Percentiles rank a stretch among this genome's conserved stretches.
phyloP scores from a whole-genome alignment of 2,113 vertebrate species.

The Syngnathoides biaculeatus region DNA sequence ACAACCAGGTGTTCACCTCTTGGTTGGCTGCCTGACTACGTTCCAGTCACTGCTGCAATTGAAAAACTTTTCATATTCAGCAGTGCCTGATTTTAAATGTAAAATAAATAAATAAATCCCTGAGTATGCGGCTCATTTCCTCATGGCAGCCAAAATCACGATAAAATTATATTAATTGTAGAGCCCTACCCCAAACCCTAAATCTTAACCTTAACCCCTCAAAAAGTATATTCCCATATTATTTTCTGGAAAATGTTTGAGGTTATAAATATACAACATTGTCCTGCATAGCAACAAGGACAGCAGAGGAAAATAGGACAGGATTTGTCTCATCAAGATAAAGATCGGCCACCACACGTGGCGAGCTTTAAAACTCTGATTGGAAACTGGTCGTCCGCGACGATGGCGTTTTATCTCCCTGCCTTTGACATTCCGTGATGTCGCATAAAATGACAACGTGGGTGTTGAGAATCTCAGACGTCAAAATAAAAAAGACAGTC shows the following conservation, averaged over 20 bases:
- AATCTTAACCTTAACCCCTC: not conserved
- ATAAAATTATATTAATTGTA: too few relatives aligned
- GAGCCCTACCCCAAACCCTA: too few relatives aligned
- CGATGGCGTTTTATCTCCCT: constrained; percentile 50
- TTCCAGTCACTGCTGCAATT: too few relatives aligned
- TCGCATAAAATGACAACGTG: constrained; percentile 39
- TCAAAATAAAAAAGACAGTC: constrained; percentile 27
- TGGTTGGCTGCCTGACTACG: too few relatives aligned
- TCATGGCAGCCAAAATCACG: too few relatives aligned
- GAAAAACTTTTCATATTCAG: too few relatives aligned
- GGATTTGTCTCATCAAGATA: constrained; percentile 49
- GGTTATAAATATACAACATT: constrained; percentile 29
- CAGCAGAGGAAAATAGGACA: constrained; percentile 15
- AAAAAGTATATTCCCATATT: not conserved
- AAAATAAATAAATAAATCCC: too few relatives aligned
- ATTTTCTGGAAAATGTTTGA: not conserved
- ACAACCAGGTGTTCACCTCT: too few relatives aligned
- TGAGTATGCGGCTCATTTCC: too few relatives aligned
- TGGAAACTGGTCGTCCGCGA: constrained; percentile 38
- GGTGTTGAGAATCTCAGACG: constrained; percentile 33
- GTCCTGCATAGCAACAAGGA: constrained; percentile 38
- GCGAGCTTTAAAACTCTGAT: constrained; percentile 51
- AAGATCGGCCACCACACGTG: constrained; percentile 49
- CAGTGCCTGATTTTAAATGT: too few relatives aligned
- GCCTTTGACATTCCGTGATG: constrained; percentile 46